These are phyloP conservation scores for Hypena proboscidalis DNA, from an alignment of 2,888 invertebrate species.

Conservation along the genomic window DNA sequence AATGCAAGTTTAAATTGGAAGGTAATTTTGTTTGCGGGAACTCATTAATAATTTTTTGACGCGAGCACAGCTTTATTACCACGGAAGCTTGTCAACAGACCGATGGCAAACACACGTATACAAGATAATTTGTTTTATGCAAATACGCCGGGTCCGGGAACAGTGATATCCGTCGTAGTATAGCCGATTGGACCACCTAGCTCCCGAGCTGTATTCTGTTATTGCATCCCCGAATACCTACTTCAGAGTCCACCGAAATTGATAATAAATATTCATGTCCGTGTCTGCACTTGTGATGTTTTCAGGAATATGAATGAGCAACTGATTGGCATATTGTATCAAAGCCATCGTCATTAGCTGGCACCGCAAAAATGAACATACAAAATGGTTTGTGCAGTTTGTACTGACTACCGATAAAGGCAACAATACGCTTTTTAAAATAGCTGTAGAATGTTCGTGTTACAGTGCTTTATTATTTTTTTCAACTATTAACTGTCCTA, in stretches of 20 bases:
- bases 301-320: background rate
- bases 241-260: background rate
- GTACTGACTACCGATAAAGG: too few relatives aligned
- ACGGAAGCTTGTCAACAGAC: conserved; percentile 41
- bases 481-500: too few relatives aligned
- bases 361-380: too few relatives aligned
- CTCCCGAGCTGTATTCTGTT: background rate
- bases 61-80: conserved; percentile 44
- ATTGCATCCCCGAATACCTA: background rate
- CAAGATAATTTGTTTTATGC: conserved; percentile 61
- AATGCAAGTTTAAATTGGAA: conserved; percentile 39
- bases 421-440: too few relatives aligned
- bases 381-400: too few relatives aligned
- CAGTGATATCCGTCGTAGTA: conserved; percentile 10
- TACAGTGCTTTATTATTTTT: too few relatives aligned
- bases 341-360: background rate
- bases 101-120: conserved; percentile 46
- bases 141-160: conserved; percentile 40
- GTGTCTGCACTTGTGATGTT: background rate
- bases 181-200: background rate
- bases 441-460: too few relatives aligned
- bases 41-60: conserved; percentile 50
- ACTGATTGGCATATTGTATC: conserved; percentile 7
- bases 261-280: background rate
- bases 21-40: conserved; percentile 36